phyloP scores from a whole-genome alignment of 2,888 invertebrate genomes.

The Mythimna ferrago region DNA sequence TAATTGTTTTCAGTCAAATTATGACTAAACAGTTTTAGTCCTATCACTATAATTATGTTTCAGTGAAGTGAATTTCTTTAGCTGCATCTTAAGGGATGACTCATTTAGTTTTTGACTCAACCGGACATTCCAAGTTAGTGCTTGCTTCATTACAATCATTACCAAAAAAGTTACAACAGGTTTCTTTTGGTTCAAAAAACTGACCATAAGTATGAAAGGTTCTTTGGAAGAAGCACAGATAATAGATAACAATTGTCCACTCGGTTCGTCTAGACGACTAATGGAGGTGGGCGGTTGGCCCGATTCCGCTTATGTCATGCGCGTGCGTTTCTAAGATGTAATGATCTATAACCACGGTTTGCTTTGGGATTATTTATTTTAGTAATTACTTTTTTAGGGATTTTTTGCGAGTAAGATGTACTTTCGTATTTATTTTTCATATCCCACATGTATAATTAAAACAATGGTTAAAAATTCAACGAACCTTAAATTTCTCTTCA shows the following conservation, averaged over 20 bases:
- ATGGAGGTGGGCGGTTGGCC: slow-evolving; percentile 83
- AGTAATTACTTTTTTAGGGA: slow-evolving; percentile 10
- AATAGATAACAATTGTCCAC: slow-evolving; percentile 67
- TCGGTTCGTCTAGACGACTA: slow-evolving; percentile 77
- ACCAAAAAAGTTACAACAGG: slow-evolving; percentile 5
- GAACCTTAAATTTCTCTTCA: background rate
- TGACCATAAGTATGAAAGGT: slow-evolving; percentile 32
- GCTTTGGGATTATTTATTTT: slow-evolving; percentile 42
- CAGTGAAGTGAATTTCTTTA: slow-evolving; percentile 8
- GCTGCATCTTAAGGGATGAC: slow-evolving; percentile 20
- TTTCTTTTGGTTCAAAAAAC: slow-evolving; percentile 4
- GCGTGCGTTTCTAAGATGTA: slow-evolving; percentile 63
- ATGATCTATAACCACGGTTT: slow-evolving; percentile 49
- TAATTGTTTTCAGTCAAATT: background rate
- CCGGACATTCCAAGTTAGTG: slow-evolving; percentile 53
- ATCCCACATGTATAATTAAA: background rate
- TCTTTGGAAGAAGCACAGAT: slow-evolving; percentile 57
- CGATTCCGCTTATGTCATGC: slow-evolving; percentile 81
- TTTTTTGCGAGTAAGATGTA: background rate
- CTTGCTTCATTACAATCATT: slow-evolving; percentile 3
- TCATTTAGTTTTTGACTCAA: slow-evolving; percentile 47
- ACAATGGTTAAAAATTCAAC: background rate
- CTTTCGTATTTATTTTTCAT: background rate
- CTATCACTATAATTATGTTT: background rate
- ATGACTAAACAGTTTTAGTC: background rate